These are phyloP conservation scores for Ostrea denselamellosa DNA, from an alignment of 1,140 invertebrate species.

Conservation along the genomic window DNA sequence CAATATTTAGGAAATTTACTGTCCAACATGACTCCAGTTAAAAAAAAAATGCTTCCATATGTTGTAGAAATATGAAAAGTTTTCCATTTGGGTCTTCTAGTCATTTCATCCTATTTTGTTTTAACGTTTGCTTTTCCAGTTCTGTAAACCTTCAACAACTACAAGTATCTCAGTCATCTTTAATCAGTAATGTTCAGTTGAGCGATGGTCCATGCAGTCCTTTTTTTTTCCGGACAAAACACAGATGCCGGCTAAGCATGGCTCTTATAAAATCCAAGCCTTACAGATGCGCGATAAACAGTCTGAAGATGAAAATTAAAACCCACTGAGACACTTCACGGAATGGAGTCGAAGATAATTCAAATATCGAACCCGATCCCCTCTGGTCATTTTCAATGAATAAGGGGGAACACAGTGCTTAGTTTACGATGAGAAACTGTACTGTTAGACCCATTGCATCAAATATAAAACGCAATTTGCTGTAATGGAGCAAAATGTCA, in stretches of 20 bases:
- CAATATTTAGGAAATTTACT: too few relatives aligned
- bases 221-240: too few relatives aligned
- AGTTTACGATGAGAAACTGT: not conserved
- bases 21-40: too few relatives aligned
- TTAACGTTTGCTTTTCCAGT: too few relatives aligned
- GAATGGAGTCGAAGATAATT: slow-evolving; percentile 29
- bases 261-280: not conserved
- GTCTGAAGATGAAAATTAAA: slow-evolving; percentile 19
- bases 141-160: too few relatives aligned
- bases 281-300: slow-evolving; percentile 3
- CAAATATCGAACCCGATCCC: slow-evolving; percentile 27
- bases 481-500: slow-evolving; percentile 36
- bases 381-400: slow-evolving; percentile 23
- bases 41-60: too few relatives aligned
- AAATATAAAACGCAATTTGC: slow-evolving; percentile 30
- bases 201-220: too few relatives aligned
- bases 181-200: too few relatives aligned
- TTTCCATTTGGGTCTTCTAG: too few relatives aligned
- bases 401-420: not conserved
- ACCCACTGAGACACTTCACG: slow-evolving; percentile 13
- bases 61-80: too few relatives aligned
- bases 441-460: not conserved
- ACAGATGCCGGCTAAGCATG: not conserved
- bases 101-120: too few relatives aligned
- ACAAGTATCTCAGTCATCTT: too few relatives aligned